Evolutionary conservation across 2,113 vertebrate species (phyloP).

Genomic region (Siniperca chuatsi): DNA sequence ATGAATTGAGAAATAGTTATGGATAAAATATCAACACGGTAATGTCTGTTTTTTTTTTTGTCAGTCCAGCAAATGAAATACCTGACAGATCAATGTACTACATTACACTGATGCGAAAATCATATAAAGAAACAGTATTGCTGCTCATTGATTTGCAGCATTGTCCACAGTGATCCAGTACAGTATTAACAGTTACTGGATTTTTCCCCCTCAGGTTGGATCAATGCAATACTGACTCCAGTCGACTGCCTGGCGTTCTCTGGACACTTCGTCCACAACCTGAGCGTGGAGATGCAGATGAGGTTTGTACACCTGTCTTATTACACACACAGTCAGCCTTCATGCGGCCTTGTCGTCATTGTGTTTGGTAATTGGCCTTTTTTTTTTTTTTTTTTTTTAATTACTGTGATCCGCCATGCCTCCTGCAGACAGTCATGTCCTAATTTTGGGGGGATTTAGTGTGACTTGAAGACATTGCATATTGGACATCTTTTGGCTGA

Average conservation of each 20-base stretch:
- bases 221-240: slow-evolving; percentile 96
- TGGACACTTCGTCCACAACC: slow-evolving; percentile 96
- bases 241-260: slow-evolving; percentile 97
- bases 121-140: not conserved
- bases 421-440: not conserved
- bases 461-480: not conserved
- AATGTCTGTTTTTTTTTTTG: not conserved
- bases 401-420: not conserved
- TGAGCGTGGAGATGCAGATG: slow-evolving; percentile 99
- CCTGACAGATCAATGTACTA: not conserved
- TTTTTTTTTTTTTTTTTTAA: not conserved
- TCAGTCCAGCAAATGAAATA: not conserved
- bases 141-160: too few relatives aligned
- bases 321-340: not conserved
- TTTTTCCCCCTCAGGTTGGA: slow-evolving; percentile 88
- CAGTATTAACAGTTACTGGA: too few relatives aligned
- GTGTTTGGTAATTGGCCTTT: not conserved
- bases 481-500: not conserved
- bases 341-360: not conserved
- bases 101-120: not conserved
- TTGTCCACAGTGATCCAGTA: too few relatives aligned
- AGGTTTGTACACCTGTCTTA: slow-evolving; percentile 83
- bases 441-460: slow-evolving; percentile 8
- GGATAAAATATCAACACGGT: not conserved
- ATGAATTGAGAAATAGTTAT: not conserved